phyloP scores from a whole-genome alignment of 2,797 vertebrate genomes.

The Hippopotamyrus pictus region DNA sequence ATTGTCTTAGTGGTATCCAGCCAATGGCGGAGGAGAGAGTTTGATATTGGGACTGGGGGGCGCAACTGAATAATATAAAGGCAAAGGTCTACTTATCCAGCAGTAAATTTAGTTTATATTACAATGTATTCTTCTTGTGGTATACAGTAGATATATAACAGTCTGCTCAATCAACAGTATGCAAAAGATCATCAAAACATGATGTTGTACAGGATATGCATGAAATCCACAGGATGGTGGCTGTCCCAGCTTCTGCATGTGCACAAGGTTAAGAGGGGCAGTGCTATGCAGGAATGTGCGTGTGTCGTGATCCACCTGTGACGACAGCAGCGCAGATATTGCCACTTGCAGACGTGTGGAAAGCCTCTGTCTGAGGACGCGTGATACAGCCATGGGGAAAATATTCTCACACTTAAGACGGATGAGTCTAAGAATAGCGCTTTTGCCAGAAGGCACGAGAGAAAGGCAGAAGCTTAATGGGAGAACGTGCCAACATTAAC shows the following conservation, averaged over 20 bases:
- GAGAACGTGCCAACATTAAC: neutral
- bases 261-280: neutral
- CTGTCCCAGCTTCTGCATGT: neutral
- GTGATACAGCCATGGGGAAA: slow-evolving; percentile 16
- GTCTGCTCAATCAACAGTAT: neutral
- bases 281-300: neutral
- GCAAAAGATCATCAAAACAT: neutral
- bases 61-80: neutral
- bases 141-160: neutral
- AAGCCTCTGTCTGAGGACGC: slow-evolving; percentile 22
- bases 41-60: neutral
- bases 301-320: neutral
- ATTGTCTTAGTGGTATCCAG: neutral
- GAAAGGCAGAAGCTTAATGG: slow-evolving; percentile 5
- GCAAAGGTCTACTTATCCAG: neutral
- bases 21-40: neutral
- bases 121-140: neutral
- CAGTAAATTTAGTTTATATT: neutral
- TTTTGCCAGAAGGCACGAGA: neutral
- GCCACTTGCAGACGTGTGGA: slow-evolving; percentile 18
- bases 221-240: neutral
- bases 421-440: slow-evolving; percentile 7
- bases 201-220: neutral
- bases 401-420: slow-evolving; percentile 9
- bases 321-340: neutral